Evolutionary conservation across 2,888 invertebrate genomes (phyloP).

Genomic region (Platypus cylindrus): DNA sequence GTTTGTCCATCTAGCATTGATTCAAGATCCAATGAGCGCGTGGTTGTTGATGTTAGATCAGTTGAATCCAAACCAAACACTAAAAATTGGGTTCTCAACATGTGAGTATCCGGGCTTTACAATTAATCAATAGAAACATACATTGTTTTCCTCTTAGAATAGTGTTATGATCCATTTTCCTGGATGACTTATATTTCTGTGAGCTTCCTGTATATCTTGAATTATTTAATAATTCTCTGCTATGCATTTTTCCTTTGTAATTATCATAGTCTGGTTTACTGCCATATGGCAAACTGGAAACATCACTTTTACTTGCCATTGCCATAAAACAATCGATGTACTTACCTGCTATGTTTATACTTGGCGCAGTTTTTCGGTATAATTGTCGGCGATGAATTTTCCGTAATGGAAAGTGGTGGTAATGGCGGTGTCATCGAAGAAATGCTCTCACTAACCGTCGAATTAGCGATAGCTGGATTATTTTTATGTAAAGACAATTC

Average conservation of each 20-base stretch:
- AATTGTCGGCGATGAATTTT: conserved; percentile 38
- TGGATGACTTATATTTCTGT: conserved; percentile 41
- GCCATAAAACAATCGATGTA: background rate
- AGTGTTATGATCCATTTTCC: conserved; percentile 41
- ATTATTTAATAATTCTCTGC: conserved; percentile 23
- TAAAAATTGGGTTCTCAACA: too few relatives aligned
- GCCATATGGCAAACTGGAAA: conserved; percentile 49
- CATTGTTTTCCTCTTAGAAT: conserved; percentile 45
- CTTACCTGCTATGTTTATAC: conserved; percentile 7
- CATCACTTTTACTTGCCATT: background rate
- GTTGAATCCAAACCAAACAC: conserved; percentile 62
- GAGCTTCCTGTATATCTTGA: conserved; percentile 28
- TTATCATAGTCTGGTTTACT: conserved; percentile 45
- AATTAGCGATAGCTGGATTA: conserved; percentile 46
- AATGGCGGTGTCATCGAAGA: conserved; percentile 67
- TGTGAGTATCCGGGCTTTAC: too few relatives aligned
- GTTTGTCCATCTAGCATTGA: conserved; percentile 61
- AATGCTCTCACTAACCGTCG: conserved; percentile 51
- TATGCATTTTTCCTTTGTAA: conserved; percentile 34
- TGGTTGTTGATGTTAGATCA: conserved; percentile 68
- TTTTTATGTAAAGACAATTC: conserved; percentile 42
- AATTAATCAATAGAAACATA: too few relatives aligned
- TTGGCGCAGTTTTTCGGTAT: conserved; percentile 30
- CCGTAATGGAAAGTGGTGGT: conserved; percentile 60
- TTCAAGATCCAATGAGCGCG: conserved; percentile 61